A percentile compares a stretch with the other conserved stretches of the same genome.
These are phyloP conservation scores for Yponomeuta malinellus DNA, from an alignment of 2,888 invertebrate species.

Conservation along the genomic window DNA sequence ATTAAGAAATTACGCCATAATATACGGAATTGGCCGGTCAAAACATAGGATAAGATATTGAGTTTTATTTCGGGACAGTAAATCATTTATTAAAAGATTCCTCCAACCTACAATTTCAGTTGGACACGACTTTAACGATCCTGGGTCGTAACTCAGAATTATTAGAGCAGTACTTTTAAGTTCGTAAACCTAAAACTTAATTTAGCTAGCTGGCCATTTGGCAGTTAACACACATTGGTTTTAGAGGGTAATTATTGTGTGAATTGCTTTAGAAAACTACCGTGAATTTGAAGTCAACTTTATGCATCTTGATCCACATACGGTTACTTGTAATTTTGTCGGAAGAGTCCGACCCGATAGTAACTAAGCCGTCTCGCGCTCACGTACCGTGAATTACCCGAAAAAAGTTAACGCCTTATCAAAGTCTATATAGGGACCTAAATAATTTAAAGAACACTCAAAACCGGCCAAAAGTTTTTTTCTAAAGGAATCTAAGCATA, in stretches of 20 bases:
- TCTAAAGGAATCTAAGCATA: too few species aligned
- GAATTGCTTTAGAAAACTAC: not conserved
- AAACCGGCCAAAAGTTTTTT: too few species aligned
- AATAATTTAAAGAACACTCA: too few species aligned
- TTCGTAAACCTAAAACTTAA: constrained; percentile 1
- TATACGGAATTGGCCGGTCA: not conserved
- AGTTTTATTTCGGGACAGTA: not conserved
- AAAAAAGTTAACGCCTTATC: too few species aligned
- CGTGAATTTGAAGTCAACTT: not conserved
- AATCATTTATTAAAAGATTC: not conserved
- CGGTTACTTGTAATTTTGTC: too few species aligned
- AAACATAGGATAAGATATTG: not conserved
- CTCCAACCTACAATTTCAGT: not conserved
- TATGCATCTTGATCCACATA: too few species aligned
- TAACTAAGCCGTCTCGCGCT: too few species aligned
- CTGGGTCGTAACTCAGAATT: not conserved
- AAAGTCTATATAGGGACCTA: too few species aligned
- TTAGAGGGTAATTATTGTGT: not conserved
- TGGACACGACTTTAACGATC: not conserved
- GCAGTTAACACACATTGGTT: not conserved
- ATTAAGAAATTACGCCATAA: constrained; percentile 1
- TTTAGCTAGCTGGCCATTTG: not conserved
- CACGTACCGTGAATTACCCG: too few species aligned
- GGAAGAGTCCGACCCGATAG: too few species aligned
- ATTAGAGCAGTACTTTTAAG: not conserved